phyloP scores from a whole-genome alignment of 2,113 vertebrate species.

The Pomatorhinus ruficollis region DNA sequence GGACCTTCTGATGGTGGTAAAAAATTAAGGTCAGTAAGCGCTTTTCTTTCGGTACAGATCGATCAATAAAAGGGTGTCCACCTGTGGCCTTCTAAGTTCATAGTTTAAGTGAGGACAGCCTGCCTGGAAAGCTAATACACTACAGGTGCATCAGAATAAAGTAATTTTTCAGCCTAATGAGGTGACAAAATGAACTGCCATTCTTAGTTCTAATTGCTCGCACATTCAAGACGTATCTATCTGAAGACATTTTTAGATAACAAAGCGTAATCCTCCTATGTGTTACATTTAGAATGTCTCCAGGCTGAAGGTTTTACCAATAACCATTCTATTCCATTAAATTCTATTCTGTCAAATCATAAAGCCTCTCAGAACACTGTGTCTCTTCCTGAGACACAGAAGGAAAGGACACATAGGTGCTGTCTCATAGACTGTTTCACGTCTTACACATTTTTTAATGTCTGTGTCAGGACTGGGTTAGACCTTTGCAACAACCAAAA shows the following conservation, averaged over 20 bases:
- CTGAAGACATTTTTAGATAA: not conserved
- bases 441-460: not conserved
- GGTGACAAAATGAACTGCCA: not conserved
- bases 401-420: not conserved
- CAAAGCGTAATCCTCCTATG: not conserved
- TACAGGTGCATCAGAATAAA: not conserved
- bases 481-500: not conserved
- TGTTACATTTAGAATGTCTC: not conserved
- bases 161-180: not conserved
- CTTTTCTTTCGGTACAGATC: not conserved
- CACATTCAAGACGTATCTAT: not conserved
- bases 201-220: not conserved
- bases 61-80: not conserved
- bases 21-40: not conserved
- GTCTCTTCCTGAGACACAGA: not conserved
- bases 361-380: not conserved
- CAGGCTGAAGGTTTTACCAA: not conserved
- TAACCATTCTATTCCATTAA: not conserved
- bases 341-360: not conserved
- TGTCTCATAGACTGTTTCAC: not conserved
- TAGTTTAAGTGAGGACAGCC: not conserved
- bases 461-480: not conserved
- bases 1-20: not conserved
- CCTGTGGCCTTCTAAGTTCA: not conserved
- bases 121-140: not conserved